phyloP scores from a whole-genome alignment of 2,888 invertebrate genomes.

The Cephus nigrinus region DNA sequence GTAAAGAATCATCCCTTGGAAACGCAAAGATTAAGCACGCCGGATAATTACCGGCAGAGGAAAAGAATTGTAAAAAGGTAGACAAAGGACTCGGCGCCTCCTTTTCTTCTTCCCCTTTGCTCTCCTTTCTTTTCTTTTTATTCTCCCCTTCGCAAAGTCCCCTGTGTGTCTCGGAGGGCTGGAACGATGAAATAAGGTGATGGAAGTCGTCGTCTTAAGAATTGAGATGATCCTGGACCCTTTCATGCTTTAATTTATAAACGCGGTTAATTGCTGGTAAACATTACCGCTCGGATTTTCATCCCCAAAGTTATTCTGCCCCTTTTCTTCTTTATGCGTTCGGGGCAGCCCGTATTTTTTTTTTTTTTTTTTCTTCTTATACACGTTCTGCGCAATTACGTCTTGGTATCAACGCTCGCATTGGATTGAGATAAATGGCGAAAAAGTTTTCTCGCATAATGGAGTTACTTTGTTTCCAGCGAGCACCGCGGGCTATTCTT shows the following conservation, averaged over 20 bases:
- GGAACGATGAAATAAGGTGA: not conserved
- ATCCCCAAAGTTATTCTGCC: not conserved
- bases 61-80: conserved; percentile 55
- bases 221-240: conserved; percentile 1
- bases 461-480: conserved; percentile 40
- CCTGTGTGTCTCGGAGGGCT: not conserved
- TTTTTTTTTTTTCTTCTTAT: conserved; percentile 16
- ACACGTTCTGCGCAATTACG: not conserved
- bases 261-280: conserved; percentile 52
- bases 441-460: conserved; percentile 36
- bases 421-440: conserved; percentile 45
- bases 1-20: not conserved
- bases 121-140: conserved; percentile 7
- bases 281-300: conserved; percentile 36
- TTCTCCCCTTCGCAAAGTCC: conserved; percentile 10
- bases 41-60: conserved; percentile 59
- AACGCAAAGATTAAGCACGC: conserved; percentile 55
- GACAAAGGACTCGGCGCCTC: conserved; percentile 46
- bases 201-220: conserved; percentile 1
- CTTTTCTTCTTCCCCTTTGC: conserved; percentile 35
- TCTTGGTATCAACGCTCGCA: not conserved
- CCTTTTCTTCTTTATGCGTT: not conserved
- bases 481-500: conserved; percentile 15
- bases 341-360: not conserved
- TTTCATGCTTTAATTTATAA: conserved; percentile 41